Evolutionary conservation across 2,113 vertebrate genomes (phyloP).

Genomic region (Cyanoliseus patagonus): DNA sequence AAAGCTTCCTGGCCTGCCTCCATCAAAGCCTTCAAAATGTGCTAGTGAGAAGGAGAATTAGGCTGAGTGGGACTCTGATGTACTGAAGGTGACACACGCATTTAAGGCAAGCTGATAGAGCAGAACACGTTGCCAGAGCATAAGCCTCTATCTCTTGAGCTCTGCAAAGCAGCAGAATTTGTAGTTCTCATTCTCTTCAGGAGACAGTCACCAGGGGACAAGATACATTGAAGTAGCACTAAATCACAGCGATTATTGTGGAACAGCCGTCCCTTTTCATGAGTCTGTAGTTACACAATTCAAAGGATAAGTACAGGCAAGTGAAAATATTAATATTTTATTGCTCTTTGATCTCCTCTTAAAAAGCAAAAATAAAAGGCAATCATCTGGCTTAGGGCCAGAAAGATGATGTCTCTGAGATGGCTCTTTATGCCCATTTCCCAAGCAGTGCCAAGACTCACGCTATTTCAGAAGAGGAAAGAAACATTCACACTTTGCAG

Average conservation of each 20-base stretch:
- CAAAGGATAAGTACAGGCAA: neutral
- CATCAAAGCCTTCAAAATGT: neutral
- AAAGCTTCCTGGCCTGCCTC: neutral
- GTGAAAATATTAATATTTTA: neutral
- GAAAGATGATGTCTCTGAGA: neutral
- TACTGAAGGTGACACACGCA: neutral
- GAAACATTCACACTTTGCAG: neutral
- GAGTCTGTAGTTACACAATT: neutral
- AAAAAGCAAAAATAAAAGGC: neutral
- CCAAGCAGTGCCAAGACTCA: neutral
- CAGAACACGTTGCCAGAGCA: neutral
- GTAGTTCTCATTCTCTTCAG: neutral
- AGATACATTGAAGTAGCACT: neutral
- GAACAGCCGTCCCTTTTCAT: constrained; percentile 15
- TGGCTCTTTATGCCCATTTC: neutral
- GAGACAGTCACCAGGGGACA: neutral
- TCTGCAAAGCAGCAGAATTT: neutral
- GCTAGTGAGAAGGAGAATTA: neutral
- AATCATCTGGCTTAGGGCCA: neutral
- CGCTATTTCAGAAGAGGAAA: neutral
- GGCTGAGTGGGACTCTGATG: neutral
- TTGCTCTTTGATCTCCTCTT: neutral
- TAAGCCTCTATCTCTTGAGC: neutral
- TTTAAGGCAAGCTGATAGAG: neutral
- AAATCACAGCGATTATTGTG: neutral